phyloP scores from a whole-genome alignment of 2,797 vertebrate species.

The Spinibarbus caldwelli region DNA sequence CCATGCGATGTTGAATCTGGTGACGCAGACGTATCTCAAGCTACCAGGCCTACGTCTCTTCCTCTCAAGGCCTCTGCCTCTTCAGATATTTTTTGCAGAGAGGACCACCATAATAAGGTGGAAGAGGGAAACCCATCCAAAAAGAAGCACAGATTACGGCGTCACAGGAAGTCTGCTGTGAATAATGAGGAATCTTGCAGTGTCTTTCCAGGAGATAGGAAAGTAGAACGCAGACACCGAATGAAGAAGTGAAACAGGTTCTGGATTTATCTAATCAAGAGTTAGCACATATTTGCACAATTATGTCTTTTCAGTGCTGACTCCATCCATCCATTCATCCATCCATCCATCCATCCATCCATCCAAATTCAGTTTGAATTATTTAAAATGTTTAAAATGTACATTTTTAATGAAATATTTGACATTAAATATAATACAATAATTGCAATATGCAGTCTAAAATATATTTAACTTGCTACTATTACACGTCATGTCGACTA shows the following conservation, averaged over 20 bases:
- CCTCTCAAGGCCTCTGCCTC: conserved; percentile 52
- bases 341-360: background rate
- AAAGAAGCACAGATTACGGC: conserved; percentile 40
- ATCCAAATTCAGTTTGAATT: background rate
- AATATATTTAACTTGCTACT: background rate
- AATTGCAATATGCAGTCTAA: background rate
- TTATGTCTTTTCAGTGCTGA: background rate
- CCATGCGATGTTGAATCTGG: background rate
- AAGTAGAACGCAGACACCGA: conserved; percentile 55
- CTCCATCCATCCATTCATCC: background rate
- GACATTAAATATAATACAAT: background rate
- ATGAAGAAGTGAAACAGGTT: conserved; percentile 63
- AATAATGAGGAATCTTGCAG: conserved; percentile 37
- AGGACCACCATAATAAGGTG: conserved; percentile 12
- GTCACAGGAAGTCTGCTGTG: conserved; percentile 36
- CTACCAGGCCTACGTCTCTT: conserved; percentile 58
- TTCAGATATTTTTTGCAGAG: conserved; percentile 47
- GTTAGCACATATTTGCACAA: background rate
- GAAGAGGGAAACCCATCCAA: conserved; percentile 15
- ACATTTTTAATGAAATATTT: background rate
- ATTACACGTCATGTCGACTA: background rate
- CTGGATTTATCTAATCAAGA: background rate
- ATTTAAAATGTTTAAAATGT: too few relatives aligned
- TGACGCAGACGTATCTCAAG: conserved; percentile 31
- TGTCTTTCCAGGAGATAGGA: conserved; percentile 52